phyloP scores from a whole-genome alignment of 2,113 vertebrate genomes.

The Eclectus roratus region DNA sequence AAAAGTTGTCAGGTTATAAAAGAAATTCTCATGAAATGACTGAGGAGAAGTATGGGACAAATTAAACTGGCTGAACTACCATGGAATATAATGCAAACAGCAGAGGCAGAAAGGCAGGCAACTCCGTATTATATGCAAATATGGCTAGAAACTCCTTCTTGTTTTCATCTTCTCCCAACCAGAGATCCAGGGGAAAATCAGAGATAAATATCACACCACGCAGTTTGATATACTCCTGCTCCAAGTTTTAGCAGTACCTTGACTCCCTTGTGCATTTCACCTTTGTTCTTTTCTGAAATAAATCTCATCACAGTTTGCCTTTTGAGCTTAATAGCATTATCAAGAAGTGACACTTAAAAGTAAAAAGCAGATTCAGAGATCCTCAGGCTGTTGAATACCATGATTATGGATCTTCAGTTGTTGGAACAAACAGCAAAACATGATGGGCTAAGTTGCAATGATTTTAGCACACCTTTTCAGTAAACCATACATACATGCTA shows the following conservation, averaged over 20 bases:
- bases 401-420: background rate
- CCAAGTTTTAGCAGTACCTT: background rate
- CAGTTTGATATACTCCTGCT: too few species aligned
- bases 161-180: background rate
- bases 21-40: background rate
- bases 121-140: background rate
- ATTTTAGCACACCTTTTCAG: background rate
- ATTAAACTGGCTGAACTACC: background rate
- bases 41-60: background rate
- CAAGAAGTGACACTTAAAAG: background rate
- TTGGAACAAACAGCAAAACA: background rate
- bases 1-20: background rate
- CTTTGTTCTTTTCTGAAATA: background rate
- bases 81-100: background rate
- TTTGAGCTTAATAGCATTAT: background rate
- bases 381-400: background rate
- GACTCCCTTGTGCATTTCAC: background rate
- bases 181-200: background rate
- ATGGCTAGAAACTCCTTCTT: background rate
- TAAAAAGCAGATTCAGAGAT: background rate
- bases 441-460: background rate
- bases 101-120: background rate
- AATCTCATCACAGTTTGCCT: background rate
- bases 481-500: fast-evolving
- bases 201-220: background rate